A percentile compares a stretch with the other conserved stretches of the same genome.
These are phyloP conservation scores for Odiellus spinosus DNA, from an alignment of 2,888 invertebrate genomes.

Conservation along the genomic window DNA sequence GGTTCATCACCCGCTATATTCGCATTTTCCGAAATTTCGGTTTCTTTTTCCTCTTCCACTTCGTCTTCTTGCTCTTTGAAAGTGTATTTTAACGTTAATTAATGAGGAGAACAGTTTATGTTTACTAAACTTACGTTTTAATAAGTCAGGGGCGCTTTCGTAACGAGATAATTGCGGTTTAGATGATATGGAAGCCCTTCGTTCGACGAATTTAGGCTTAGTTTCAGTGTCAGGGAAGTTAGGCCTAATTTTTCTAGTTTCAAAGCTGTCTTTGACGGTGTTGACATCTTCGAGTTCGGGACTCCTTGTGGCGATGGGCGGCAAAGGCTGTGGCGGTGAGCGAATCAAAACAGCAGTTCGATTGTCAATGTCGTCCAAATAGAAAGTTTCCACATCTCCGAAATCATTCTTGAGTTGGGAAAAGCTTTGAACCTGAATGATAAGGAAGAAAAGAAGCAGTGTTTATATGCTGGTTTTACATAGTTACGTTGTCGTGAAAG, in stretches of 20 bases:
- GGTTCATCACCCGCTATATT: too few relatives aligned
- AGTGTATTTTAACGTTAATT: too few relatives aligned
- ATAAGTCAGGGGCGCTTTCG: not conserved
- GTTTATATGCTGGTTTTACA: too few relatives aligned
- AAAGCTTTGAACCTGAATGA: slow-evolving; percentile 64
- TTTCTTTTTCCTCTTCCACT: too few relatives aligned
- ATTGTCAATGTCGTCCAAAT: slow-evolving; percentile 40
- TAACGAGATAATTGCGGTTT: not conserved
- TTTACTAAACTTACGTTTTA: too few relatives aligned
- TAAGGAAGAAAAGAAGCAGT: too few relatives aligned
- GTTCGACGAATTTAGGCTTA: not conserved
- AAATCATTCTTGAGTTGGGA: slow-evolving; percentile 84
- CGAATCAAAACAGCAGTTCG: not conserved
- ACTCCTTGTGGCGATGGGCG: slow-evolving; percentile 4
- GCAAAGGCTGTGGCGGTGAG: not conserved
- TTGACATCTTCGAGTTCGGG: not conserved
- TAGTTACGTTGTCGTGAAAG: too few relatives aligned
- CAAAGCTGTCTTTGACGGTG: not conserved
- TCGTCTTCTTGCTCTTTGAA: too few relatives aligned
- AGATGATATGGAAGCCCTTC: not conserved
- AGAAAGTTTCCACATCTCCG: slow-evolving; percentile 78
- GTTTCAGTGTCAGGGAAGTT: not conserved
- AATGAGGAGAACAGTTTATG: too few relatives aligned
- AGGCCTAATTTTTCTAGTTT: too few relatives aligned
- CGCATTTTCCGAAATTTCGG: too few relatives aligned